These are phyloP conservation scores for Drosophila sechellia DNA, from an alignment of 1,140 invertebrate genomes.

Conservation along the genomic window DNA sequence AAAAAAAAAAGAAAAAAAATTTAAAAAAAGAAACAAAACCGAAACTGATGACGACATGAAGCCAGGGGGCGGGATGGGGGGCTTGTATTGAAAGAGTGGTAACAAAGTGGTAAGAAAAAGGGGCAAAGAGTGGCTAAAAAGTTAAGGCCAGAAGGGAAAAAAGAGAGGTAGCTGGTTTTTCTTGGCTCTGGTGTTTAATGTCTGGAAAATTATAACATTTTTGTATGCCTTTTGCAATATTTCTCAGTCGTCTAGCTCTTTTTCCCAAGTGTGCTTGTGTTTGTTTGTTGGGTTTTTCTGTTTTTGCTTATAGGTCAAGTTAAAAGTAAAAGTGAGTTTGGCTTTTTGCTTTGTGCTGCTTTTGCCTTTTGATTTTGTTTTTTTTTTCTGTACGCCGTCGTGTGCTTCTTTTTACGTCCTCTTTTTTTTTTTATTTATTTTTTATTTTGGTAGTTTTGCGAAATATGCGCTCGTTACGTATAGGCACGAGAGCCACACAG, in stretches of 20 bases:
- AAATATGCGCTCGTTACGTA: constrained; percentile 55
- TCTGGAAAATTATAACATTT: constrained; percentile 74
- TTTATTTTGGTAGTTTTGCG: constrained; percentile 48
- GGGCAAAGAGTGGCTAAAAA: constrained; percentile 2
- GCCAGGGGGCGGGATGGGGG: constrained; percentile 7
- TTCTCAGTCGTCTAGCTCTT: constrained; percentile 6
- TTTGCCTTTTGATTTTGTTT: constrained; percentile 25
- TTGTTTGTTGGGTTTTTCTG: constrained; percentile 7
- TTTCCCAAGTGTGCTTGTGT: not conserved
- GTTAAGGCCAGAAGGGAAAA: not conserved
- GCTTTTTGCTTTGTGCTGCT: constrained; percentile 32
- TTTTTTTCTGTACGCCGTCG: constrained; percentile 1
- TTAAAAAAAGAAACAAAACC: constrained; percentile 54
- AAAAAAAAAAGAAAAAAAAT: constrained; percentile 48
- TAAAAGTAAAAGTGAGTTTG: constrained; percentile 76
- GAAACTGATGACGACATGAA: constrained; percentile 77
- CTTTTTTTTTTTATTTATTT: constrained; percentile 7
- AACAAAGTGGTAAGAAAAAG: constrained; percentile 5
- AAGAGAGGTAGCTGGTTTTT: constrained; percentile 25
- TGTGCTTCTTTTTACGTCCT: constrained; percentile 6
- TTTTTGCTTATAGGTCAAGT: constrained; percentile 77
- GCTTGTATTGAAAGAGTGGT: not conserved
- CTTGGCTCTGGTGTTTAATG: constrained; percentile 58
- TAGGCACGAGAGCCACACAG: constrained; percentile 40
- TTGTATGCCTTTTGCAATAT: constrained; percentile 65